Base-by-base conservation (phyloP, 2,113 vertebrate species). In the Cettia cetti region DNA sequence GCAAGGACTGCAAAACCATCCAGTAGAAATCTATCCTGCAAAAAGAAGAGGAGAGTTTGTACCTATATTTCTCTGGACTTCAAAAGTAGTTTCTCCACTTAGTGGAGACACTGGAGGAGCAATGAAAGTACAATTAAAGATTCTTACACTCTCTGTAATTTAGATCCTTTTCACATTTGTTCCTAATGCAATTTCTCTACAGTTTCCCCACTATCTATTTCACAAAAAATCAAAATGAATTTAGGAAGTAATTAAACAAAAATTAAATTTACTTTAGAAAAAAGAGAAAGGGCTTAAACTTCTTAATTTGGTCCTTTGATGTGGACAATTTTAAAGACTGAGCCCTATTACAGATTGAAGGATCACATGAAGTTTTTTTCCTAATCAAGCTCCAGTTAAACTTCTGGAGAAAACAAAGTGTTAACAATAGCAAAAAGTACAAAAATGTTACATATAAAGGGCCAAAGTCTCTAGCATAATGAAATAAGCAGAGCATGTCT, bases 401-500 rank as follows among this genome's bases (percentile, higher is more conserved):
- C 45, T 90, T 93, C 59, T 89, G 50, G 96, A 95, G 72, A 89
- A 95, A 47, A 39, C 3, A 2, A 93, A 90, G 70, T 81, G 94
- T 95, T 97, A 96, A 96, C 86, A 97, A 89, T 4, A 89, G 40
- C 42, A 95, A 93, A 96, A 42, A 94, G 81, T 91, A 86, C 71
- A 94, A 93, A 95, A 84, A 82, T 96, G 91, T 93, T 96, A 96
- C 77, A 93, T 86, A 82, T 70, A 52, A 77, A 96, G 89, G 53
- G 90, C 76, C 82, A 97, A 96, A 90, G 52, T 90, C 88, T 94
- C 75, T 37, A 88, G 45, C 26, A 59, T 72, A 97, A 95, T 97
- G 94, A 97, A 97, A 97, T 95, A 96, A 96, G 78, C 61, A 91
- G 54, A 37, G 70, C 82, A 89, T n/a, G 52, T 79, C 95, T 96